Percentiles rank a stretch among this genome's conserved stretches.
Conservation (phyloP, 35 echinoderm and acorn worm genomes). For the Apostichopus parvimensis region DNA sequence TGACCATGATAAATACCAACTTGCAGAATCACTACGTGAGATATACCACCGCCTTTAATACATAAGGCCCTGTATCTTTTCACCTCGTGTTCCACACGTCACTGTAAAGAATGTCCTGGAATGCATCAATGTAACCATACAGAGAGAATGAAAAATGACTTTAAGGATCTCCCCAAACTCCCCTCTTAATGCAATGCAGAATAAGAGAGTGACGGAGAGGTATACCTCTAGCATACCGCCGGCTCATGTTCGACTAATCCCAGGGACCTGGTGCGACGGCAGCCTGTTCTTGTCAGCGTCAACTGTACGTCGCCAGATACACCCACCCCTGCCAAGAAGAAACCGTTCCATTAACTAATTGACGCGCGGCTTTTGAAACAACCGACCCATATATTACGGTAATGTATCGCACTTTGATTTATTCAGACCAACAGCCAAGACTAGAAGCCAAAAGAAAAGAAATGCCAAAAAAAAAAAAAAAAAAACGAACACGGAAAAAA, state of each 20-base stretch:
- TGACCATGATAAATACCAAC: neutral
- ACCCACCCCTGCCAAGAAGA: conserved; percentile 36
- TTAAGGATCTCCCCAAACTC: neutral
- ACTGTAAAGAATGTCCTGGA: neutral
- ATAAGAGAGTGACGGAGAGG: neutral
- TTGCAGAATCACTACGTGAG: neutral
- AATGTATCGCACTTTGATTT: conserved; percentile 23
- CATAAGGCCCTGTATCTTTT: neutral
- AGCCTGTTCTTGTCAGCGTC: conserved; percentile 23
- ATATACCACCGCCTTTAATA: too few relatives aligned
- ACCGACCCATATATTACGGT: conserved; percentile 43
- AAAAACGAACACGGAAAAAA: neutral
- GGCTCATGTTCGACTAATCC: neutral
- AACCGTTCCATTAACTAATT: conserved; percentile 48
- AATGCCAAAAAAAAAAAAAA: conserved; percentile 4
- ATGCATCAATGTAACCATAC: neutral
- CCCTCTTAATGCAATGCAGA: neutral
- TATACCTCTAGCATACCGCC: neutral
- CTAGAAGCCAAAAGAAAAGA: neutral
- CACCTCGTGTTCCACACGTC: neutral
- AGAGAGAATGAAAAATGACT: conserved; percentile 1
- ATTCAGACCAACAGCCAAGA: neutral
- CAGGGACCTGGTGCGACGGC: neutral
- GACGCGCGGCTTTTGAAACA: conserved; percentile 24
- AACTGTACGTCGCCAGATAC: neutral